Evolutionary conservation across 2,797 vertebrate genomes (phyloP).

Genomic region (Siniperca undulata): DNA sequence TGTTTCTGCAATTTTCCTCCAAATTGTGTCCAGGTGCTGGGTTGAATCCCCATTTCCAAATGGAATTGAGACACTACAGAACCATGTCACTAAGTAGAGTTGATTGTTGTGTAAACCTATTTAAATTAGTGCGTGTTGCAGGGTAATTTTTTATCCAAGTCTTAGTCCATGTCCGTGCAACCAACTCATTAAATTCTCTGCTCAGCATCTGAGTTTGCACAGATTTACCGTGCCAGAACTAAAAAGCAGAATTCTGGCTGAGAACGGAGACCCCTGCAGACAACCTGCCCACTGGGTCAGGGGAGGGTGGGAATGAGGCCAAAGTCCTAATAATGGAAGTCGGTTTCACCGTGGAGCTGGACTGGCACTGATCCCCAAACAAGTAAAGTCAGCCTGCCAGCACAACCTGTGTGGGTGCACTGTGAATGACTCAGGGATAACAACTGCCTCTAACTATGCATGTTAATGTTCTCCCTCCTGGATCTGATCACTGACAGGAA

Average conservation of each 20-base stretch:
- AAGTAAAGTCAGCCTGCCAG: slow-evolving; percentile 55
- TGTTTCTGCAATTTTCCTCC: neutral
- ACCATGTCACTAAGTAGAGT: neutral
- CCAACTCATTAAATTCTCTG: slow-evolving; percentile 41
- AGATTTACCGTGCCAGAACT: slow-evolving; percentile 22
- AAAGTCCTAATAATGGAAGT: slow-evolving; percentile 55
- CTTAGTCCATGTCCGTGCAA: slow-evolving; percentile 50
- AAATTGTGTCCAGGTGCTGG: slow-evolving; percentile 16
- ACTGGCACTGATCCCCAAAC: slow-evolving; percentile 50
- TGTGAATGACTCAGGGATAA: slow-evolving; percentile 57
- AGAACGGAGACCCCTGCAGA: slow-evolving; percentile 58
- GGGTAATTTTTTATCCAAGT: neutral
- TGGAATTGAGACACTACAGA: slow-evolving; percentile 11
- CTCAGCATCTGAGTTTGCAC: slow-evolving; percentile 36
- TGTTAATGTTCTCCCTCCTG: slow-evolving; percentile 49
- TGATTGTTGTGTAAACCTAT: slow-evolving; percentile 33
- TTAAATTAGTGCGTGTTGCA: slow-evolving; percentile 9
- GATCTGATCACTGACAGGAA: slow-evolving; percentile 47
- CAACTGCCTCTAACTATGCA: slow-evolving; percentile 54
- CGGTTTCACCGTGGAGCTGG: slow-evolving; percentile 35
- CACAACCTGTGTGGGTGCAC: slow-evolving; percentile 47
- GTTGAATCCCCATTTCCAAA: neutral
- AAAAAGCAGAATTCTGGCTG: slow-evolving; percentile 51
- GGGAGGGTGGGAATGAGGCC: slow-evolving; percentile 53
- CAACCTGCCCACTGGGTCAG: slow-evolving; percentile 70